phyloP scores from a whole-genome alignment of 2,113 vertebrate genomes.

The Pteruthius melanotis region DNA sequence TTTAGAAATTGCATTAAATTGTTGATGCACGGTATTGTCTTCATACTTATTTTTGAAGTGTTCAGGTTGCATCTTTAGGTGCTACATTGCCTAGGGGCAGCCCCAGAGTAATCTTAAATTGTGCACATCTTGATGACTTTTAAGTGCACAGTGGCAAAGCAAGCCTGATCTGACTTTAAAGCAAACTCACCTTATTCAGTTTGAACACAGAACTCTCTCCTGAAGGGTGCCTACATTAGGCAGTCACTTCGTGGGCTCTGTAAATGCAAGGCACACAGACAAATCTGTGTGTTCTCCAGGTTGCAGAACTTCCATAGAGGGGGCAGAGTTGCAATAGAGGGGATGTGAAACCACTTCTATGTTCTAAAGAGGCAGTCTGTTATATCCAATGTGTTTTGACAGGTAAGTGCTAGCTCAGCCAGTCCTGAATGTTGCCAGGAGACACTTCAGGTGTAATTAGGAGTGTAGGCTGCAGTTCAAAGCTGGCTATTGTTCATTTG shows the following conservation, averaged over 20 bases:
- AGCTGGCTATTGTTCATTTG: neutral
- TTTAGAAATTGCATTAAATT: neutral
- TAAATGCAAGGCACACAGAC: neutral
- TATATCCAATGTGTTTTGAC: neutral
- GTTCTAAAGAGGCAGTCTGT: neutral
- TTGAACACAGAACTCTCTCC: neutral
- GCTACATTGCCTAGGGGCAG: neutral
- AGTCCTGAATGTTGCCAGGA: neutral
- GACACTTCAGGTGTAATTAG: neutral
- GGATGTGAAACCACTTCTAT: neutral
- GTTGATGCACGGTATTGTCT: neutral
- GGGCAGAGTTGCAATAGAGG: neutral
- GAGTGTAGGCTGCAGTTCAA: neutral
- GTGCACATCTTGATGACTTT: neutral
- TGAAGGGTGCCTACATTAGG: fast-evolving
- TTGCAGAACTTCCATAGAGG: neutral
- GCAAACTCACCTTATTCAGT: neutral
- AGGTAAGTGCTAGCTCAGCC: neutral
- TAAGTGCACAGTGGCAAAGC: neutral
- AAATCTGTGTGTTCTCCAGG: neutral
- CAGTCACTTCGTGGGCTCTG: neutral
- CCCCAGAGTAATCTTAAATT: neutral
- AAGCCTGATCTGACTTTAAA: neutral
- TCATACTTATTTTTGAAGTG: neutral
- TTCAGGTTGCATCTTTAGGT: neutral